A percentile compares a stretch with the other conserved stretches of the same genome.
phyloP scores from a whole-genome alignment of 30 jellyfish, hydroid and myxozoan genomes.

The Nemopilema nomurai region DNA sequence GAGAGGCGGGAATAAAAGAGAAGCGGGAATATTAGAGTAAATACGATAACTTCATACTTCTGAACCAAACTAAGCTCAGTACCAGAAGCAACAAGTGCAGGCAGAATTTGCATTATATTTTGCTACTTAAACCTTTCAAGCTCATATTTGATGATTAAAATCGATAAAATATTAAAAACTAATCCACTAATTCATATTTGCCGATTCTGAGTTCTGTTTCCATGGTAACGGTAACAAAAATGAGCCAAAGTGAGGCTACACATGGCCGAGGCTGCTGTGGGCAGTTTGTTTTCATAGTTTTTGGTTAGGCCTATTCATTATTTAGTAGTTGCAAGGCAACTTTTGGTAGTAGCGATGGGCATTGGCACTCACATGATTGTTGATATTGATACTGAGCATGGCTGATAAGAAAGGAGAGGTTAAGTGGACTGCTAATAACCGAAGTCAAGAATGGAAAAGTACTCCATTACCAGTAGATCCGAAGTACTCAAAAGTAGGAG shows the following conservation, averaged over 20 bases:
- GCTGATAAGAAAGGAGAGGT: slow-evolving; percentile 77
- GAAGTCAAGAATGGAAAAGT: slow-evolving; percentile 39
- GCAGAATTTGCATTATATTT: no score
- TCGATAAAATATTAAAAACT: no score
- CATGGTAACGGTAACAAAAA: background rate
- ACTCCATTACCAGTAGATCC: slow-evolving; percentile 65
- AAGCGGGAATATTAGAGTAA: no score
- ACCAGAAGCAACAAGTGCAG: no score
- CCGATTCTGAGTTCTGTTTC: background rate
- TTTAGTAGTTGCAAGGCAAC: background rate
- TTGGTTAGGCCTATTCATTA: slow-evolving; percentile 25
- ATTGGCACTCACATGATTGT: background rate
- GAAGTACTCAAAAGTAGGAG: slow-evolving; percentile 88
- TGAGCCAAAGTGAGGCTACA: background rate
- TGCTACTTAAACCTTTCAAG: no score
- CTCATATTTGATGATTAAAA: no score
- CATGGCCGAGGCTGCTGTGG: slow-evolving; percentile 54
- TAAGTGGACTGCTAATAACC: slow-evolving; percentile 44
- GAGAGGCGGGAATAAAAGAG: no score
- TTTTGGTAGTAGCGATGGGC: background rate
- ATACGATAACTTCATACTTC: no score
- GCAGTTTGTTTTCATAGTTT: slow-evolving; percentile 58
- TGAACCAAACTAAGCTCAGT: no score
- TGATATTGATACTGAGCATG: slow-evolving; percentile 27
- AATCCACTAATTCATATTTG: no score